Conservation (phyloP, 2,113 vertebrate genomes). For the Barnardius zonarius region DNA sequence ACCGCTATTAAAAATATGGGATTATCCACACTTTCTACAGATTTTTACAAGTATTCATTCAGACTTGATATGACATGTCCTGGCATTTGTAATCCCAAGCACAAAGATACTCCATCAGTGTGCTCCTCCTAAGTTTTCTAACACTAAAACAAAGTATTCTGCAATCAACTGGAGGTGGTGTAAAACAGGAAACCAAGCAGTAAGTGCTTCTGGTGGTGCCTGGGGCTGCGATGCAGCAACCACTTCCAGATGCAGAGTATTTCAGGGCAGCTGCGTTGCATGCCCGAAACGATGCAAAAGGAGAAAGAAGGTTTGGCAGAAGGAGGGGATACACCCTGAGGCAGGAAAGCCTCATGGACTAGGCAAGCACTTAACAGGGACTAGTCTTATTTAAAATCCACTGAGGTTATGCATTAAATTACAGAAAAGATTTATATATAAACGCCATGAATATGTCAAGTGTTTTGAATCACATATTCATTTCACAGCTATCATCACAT, state of each 20-base stretch:
- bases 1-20: not conserved
- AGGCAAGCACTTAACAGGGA: not conserved
- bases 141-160: fast-evolving
- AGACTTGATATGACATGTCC: not conserved
- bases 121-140: not conserved
- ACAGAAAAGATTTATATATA: not conserved
- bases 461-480: not conserved
- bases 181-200: not conserved
- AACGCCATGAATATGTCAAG: not conserved
- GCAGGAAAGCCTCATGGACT: not conserved
- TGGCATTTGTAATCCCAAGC: not conserved
- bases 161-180: not conserved
- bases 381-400: not conserved
- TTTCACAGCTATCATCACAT: not conserved
- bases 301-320: not conserved
- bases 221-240: fast-evolving
- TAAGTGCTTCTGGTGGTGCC: fast-evolving
- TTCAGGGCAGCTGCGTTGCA: not conserved
- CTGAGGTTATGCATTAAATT: not conserved
- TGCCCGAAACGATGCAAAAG: not conserved
- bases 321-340: not conserved
- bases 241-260: not conserved
- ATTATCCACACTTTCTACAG: not conserved
- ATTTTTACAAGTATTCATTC: not conserved
- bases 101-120: fast-evolving